Evolutionary conservation across 2,888 invertebrate species (phyloP), one percentile per base, ranked within the genome.

Genomic region (Arctia plantaginis): DNA sequence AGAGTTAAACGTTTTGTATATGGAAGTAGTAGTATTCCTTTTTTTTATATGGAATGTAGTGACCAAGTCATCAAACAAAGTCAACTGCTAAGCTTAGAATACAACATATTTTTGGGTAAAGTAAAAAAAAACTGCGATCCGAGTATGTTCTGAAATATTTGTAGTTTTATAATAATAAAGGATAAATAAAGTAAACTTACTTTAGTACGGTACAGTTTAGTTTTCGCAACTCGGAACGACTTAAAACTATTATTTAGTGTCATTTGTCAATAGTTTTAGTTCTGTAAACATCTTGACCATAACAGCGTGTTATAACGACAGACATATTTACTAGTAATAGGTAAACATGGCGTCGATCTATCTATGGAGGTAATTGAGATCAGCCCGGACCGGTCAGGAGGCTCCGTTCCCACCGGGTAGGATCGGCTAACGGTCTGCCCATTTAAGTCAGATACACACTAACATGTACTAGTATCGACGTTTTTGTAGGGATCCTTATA

Each of bases 371-470:
- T 62, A 75, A 72, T 75, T 55, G 39, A 39, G 7, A 10, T 15
- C 8, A 44, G 51, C 0, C 27, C 15, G 65, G 18, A 72, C 66
- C 72, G 75, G 75, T 51, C 65, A 35, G 65, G n/a, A 30, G 72
- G 39, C 27, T 64, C 15, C 35, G 72, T 72, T 72, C 75, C 72
- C 75, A 76, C 72, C 72, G 55, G 51, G 55, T 51, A 73, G 64
- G 47, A 35, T 70, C 70, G 41, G 20, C 23, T 77, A 77, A 77
- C 77, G 77, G 77, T 18, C 66, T n/a, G 65, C 15, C 59, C 76
- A 71, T 74, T 77, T 77, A 66, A 62, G 76, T 71, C 66, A 47
- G 55, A 69, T 65, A 66, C n/a, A 23, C n/a, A 47, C 64, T 10
- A 33, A 15, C 30, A 12, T 44, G 13, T 12, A 47, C 8, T 33